Percentiles rank a stretch among this genome's conserved stretches.
Conservation (phyloP, 2,113 vertebrate species). For the Girardinichthys multiradiatus region DNA sequence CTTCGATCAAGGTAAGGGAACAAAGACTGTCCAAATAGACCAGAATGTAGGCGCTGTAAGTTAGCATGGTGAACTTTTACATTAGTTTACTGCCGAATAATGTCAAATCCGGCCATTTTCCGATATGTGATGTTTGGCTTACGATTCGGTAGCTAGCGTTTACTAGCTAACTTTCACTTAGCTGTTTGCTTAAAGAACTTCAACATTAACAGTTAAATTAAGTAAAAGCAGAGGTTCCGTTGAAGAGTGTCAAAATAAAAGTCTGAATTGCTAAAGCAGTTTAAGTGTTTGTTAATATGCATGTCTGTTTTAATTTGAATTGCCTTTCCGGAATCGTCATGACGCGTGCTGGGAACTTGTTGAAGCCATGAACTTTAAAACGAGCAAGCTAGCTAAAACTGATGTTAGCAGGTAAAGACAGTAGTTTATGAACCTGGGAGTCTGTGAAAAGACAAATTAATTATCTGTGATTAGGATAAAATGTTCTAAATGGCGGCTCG, state of each 20-base stretch:
- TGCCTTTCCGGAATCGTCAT: rapidly evolving
- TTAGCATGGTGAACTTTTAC: neutral
- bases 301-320: slow-evolving; percentile 28
- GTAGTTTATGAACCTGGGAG: neutral
- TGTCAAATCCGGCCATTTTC: rapidly evolving
- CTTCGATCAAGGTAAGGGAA: slow-evolving; percentile 70
- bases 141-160: slow-evolving; percentile 55
- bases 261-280: rapidly evolving
- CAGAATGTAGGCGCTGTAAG: neutral
- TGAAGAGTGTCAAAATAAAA: slow-evolving; percentile 21
- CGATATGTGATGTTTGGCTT: neutral
- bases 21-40: slow-evolving; percentile 49
- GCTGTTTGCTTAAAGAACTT: slow-evolving; percentile 51
- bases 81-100: neutral
- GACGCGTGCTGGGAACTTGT: neutral
- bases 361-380: slow-evolving; percentile 50
- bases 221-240: neutral
- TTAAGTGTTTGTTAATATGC: rapidly evolving
- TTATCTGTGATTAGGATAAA: rapidly evolving
- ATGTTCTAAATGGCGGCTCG: neutral
- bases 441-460: neutral
- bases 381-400: slow-evolving; percentile 58
- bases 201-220: neutral
- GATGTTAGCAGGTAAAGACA: slow-evolving; percentile 42
- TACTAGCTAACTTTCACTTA: slow-evolving; percentile 66